Percentiles rank a stretch among this genome's conserved stretches.
Conservation (phyloP, 1,140 invertebrate species). For the Calosoma granatense region DNA sequence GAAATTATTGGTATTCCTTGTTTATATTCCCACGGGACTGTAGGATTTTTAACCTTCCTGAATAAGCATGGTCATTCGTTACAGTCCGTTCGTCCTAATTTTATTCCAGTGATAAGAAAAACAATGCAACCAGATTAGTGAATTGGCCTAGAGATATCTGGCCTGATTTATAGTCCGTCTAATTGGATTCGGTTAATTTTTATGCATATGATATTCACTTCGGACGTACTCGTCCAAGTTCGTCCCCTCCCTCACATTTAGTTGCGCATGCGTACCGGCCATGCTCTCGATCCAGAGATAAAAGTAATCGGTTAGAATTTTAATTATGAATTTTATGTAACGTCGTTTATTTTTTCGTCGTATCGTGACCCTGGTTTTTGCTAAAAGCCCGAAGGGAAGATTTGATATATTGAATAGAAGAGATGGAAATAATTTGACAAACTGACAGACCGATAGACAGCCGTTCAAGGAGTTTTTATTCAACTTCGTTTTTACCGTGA, state of each 20-base stretch:
- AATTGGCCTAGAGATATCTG: neutral
- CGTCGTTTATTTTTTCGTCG: neutral
- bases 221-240: neutral
- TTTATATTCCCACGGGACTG: too few relatives aligned
- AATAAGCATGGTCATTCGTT: too few relatives aligned
- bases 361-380: neutral
- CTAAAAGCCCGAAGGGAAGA: neutral
- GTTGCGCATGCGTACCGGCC: neutral
- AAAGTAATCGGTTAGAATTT: constrained; percentile 3
- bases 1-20: too few relatives aligned
- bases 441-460: constrained; percentile 4
- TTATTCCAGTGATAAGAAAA: too few relatives aligned
- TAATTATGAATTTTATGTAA: constrained; percentile 6
- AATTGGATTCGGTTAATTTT: constrained; percentile 6
- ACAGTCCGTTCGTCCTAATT: too few relatives aligned
- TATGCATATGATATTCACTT: neutral
- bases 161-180: neutral
- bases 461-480: constrained; percentile 1
- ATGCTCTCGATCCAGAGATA: constrained; percentile 2
- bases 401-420: neutral
- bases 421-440: constrained; percentile 4
- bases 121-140: neutral
- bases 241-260: neutral
- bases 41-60: too few relatives aligned
- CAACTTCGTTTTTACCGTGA: neutral